Percentiles rank a stretch among this genome's conserved stretches.
These are phyloP conservation scores for Drosophila flavopinicola DNA, from an alignment of 2,888 invertebrate genomes.

Conservation along the genomic window DNA sequence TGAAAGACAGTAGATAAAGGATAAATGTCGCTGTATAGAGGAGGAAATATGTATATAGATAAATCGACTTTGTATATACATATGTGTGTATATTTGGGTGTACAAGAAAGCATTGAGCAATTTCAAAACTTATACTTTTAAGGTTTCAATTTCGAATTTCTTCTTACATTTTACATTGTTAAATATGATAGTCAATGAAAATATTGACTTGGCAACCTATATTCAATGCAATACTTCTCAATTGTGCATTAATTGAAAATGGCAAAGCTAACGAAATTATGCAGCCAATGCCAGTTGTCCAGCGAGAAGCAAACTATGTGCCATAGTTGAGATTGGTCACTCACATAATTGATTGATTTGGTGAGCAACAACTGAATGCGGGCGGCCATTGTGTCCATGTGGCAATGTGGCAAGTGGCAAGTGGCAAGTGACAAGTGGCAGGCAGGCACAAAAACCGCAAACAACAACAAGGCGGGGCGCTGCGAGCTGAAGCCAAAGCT, in stretches of 20 bases:
- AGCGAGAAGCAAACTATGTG: conserved; percentile 21
- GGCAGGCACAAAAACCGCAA: conserved; percentile 39
- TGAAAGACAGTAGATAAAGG: too few species aligned
- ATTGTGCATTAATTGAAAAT: not conserved
- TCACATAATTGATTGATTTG: conserved; percentile 73
- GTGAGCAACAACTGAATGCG: conserved; percentile 66
- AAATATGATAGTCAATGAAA: too few species aligned
- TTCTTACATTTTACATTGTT: too few species aligned
- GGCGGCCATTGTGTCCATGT: conserved; percentile 28
- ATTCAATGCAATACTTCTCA: too few species aligned
- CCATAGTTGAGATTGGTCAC: conserved; percentile 51
- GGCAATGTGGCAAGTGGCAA: conserved; percentile 34
- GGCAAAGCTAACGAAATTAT: conserved; percentile 13
- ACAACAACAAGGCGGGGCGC: conserved; percentile 21
- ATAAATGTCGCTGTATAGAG: too few species aligned
- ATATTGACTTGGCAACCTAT: too few species aligned
- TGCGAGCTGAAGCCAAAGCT: conserved; percentile 48
- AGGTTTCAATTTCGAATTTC: too few species aligned
- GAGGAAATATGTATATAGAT: too few species aligned
- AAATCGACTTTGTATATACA: too few species aligned
- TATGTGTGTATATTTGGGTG: too few species aligned
- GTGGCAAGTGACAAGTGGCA: conserved; percentile 42
- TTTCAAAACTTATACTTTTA: too few species aligned
- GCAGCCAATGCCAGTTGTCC: not conserved
- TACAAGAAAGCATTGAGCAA: too few species aligned